phyloP scores from a whole-genome alignment of 2,797 vertebrate species.

The Myotis myotis region DNA sequence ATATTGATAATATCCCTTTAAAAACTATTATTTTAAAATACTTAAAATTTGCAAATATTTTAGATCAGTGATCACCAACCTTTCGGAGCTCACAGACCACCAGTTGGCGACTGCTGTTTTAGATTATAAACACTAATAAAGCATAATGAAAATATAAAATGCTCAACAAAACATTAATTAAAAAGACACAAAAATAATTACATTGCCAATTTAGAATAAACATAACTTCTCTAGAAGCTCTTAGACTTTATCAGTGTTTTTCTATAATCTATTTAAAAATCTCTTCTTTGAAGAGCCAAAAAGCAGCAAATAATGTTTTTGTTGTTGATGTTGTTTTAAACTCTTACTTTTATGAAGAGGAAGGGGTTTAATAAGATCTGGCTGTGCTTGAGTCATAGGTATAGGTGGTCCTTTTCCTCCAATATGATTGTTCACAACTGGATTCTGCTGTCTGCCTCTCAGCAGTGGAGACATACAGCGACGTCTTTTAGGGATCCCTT shows the following conservation, averaged over 20 bases:
- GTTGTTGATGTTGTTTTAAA: neutral
- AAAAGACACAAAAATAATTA: conserved; percentile 29
- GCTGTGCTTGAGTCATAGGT: conserved; percentile 79
- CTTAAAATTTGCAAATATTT: conserved; percentile 39
- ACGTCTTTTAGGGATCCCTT: conserved; percentile 92
- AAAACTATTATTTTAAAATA: conserved; percentile 39
- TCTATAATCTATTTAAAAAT: conserved; percentile 14
- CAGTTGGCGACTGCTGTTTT: too few species aligned
- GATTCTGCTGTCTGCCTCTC: conserved; percentile 89
- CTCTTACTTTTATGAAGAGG: conserved; percentile 84
- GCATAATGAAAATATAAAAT: neutral
- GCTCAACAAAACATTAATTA: neutral
- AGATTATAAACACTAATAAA: neutral
- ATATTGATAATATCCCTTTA: neutral
- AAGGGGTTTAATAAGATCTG: conserved; percentile 83
- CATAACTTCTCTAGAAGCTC: neutral
- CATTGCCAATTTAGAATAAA: conserved; percentile 19
- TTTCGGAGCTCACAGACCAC: too few species aligned
- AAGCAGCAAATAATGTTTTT: conserved; percentile 1
- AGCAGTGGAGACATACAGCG: conserved; percentile 95
- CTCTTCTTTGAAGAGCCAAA: conserved; percentile 44
- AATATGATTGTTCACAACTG: conserved; percentile 86
- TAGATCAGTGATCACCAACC: neutral
- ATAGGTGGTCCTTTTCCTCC: conserved; percentile 84
- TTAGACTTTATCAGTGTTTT: neutral